Evolutionary conservation across 2,888 invertebrate genomes (phyloP).

Genomic region (Eupithecia subumbrata): DNA sequence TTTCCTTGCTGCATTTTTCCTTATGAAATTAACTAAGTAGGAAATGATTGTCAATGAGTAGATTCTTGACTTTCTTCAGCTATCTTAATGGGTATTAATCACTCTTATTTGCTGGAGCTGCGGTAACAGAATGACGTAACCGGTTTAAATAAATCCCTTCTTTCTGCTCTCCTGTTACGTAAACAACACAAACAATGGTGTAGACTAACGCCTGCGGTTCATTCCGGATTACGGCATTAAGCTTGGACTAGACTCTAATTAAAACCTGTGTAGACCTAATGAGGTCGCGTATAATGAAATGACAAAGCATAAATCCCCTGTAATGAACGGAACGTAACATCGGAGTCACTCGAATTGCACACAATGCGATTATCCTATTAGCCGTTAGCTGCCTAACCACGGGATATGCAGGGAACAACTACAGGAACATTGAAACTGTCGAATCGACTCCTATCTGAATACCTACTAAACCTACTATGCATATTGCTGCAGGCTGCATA

Average conservation of each 20-base stretch:
- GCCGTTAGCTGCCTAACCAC: conserved; percentile 62
- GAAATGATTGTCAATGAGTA: not conserved
- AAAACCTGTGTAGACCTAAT: conserved; percentile 75
- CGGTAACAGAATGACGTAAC: not conserved
- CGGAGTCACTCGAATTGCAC: conserved; percentile 78
- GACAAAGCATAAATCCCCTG: conserved; percentile 78
- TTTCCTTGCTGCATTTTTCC: not conserved
- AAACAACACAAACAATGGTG: conserved; percentile 41
- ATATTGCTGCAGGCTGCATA: not conserved
- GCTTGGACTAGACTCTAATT: conserved; percentile 68
- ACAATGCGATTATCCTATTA: conserved; percentile 81
- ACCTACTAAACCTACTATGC: not conserved
- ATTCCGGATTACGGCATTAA: conserved; percentile 54
- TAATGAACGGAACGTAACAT: conserved; percentile 76
- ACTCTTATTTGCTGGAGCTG: not conserved
- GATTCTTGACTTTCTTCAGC: not conserved
- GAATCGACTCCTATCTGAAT: conserved; percentile 10
- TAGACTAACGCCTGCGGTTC: conserved; percentile 43
- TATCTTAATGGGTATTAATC: too few species aligned
- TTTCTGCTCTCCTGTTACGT: conserved; percentile 28
- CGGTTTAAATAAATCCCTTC: conserved; percentile 18
- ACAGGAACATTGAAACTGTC: conserved; percentile 52
- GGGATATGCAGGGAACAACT: conserved; percentile 41
- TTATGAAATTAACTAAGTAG: not conserved
- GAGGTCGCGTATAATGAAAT: conserved; percentile 75